Base-by-base conservation (phyloP, 2,113 vertebrate species). In the Chionomys nivalis region DNA sequence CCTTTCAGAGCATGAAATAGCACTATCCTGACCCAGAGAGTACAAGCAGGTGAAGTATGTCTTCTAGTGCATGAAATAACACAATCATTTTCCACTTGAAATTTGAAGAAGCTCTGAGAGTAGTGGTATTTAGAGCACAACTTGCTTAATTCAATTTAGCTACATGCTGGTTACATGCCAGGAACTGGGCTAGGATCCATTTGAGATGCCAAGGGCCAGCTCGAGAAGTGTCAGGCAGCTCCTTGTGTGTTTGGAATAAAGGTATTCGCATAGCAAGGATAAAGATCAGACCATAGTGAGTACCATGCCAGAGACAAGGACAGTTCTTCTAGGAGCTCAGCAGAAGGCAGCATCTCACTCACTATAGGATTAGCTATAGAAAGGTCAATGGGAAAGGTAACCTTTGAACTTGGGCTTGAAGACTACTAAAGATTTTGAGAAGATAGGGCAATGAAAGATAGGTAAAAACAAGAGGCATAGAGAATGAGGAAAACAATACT, bases 71-170 rank as follows among this genome's bases (percentile, higher is more conserved):
- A 70, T 92, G 96, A 97, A 94, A 95, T 93, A 93, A 47, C 28
- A 24, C 85, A 85, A 86, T 93, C 88, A 73, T 90, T 92, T 93
- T 86, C 85, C 87, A 85, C 79, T 49, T 66, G 44, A 92, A 95
- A 52, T 89, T 63, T 16, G 61, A 93, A 47, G 72, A 75, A 61
- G 31, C 44, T 77, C 76, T 72, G 63, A 90, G 47, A 85, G 26
- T 72, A 39, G 68, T 42, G 52, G 89, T 31, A 39, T 61, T 44
- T 14, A 42, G 77, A 89, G 77, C 68, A 94, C 58, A 66, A 77
- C 49, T 66, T 76, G 78, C 88, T 95, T 90, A 90, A 95, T 97
- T 94, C 90, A 96, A 86, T 95, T 90, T 73, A 61, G 81, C 77
- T 77, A 26, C 33, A 78, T 9, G 10, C 39, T 42, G 78, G 77